These are phyloP conservation scores for Xerus rutilus DNA, from an alignment of 2,797 vertebrate genomes.

Conservation along the genomic window DNA sequence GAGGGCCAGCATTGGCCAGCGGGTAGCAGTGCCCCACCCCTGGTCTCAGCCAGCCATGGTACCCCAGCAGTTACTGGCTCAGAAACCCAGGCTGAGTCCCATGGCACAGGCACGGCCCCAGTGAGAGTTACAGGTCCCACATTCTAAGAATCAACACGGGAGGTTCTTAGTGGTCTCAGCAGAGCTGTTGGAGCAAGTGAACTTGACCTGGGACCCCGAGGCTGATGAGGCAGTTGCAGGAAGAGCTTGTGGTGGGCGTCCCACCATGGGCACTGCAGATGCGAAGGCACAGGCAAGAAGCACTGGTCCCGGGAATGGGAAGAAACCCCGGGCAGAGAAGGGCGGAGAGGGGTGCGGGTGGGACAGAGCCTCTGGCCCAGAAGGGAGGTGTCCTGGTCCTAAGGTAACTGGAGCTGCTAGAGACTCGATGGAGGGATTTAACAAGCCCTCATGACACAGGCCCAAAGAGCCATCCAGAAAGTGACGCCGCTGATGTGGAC, in stretches of 20 bases:
- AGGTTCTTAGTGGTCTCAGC: too few species aligned
- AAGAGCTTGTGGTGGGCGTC: too few species aligned
- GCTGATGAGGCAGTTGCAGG: not conserved
- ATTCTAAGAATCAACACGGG: accelerated
- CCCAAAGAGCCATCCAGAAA: not conserved
- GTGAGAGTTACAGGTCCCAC: not conserved
- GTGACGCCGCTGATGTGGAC: accelerated
- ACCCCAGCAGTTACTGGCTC: accelerated
- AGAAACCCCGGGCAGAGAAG: not conserved
- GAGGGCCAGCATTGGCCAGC: not conserved
- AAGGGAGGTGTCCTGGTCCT: accelerated
- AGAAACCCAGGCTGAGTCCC: not conserved
- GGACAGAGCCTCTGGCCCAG: accelerated
- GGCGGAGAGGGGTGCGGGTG: accelerated
- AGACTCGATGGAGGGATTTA: too few species aligned
- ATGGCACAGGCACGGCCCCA: accelerated
- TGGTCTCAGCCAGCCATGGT: too few species aligned
- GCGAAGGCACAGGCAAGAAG: not conserved
- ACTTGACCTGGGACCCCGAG: not conserved
- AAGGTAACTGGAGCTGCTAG: not conserved
- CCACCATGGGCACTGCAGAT: not conserved
- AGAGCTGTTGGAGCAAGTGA: not conserved
- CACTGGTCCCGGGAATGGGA: not conserved
- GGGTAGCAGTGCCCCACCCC: not conserved
- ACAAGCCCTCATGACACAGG: not conserved